Conservation (phyloP, 2,113 vertebrate species). For the Oncorhynchus keta region DNA sequence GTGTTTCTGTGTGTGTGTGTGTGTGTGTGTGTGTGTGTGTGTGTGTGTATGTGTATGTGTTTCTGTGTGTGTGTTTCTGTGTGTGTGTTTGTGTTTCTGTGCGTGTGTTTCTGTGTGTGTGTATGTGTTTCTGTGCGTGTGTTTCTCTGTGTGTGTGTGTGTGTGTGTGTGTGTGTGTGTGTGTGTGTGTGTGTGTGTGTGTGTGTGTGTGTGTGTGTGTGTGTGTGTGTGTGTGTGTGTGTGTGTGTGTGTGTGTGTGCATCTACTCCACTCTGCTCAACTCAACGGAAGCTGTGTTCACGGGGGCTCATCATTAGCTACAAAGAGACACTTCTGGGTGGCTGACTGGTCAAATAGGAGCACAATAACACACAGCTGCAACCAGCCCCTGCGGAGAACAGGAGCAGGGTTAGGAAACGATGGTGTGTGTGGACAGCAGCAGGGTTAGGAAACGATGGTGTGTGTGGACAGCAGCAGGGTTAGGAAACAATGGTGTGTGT, state of each 20-base stretch:
- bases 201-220: neutral
- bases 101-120: too few species aligned
- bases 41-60: too few species aligned
- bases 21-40: too few species aligned
- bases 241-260: slow-evolving; percentile 31
- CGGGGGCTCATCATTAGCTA: slow-evolving; percentile 50
- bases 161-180: too few species aligned
- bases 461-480: neutral
- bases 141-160: neutral
- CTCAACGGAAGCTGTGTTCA: slow-evolving; percentile 57
- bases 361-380: neutral
- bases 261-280: slow-evolving; percentile 53
- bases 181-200: too few species aligned
- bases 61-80: too few species aligned
- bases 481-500: too few species aligned
- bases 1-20: too few species aligned
- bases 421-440: neutral
- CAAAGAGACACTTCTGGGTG: slow-evolving; percentile 65
- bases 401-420: neutral
- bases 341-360: slow-evolving; percentile 49
- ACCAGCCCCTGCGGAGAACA: neutral
- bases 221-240: neutral
- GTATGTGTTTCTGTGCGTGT: neutral
- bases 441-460: neutral
- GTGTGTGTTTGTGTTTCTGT: too few species aligned